Base-by-base conservation (phyloP, 2,888 invertebrate genomes). In the Spatulosminthurus flaviceps region DNA sequence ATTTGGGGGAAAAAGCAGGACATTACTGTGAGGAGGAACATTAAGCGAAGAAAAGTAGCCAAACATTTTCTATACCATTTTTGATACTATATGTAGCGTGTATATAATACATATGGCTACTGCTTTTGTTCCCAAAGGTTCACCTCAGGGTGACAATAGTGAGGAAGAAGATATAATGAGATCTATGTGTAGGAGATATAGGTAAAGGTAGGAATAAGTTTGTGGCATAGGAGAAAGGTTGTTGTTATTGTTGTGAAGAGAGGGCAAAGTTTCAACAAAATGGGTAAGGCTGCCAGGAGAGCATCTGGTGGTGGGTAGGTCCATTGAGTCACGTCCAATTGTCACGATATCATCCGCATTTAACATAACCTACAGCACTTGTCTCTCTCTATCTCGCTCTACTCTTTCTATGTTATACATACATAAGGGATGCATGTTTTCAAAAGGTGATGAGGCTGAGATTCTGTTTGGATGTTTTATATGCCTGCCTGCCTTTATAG, bases 281-380 rank as follows among this genome's bases (percentile, higher is more conserved):
- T 13, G 19, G 34, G 24, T 34, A 64, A 64, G 29, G 66, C 61
- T 64, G 29, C 16, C 21, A 73, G 60, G 26, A 26, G 60, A 73
- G 34, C 74, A 74, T 74, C 74, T 26, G 61, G 51, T 74, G 26
- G 22, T 60, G 64, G 64, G 64, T 64, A 61, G 34, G 74, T 64
- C 34, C 64, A 74, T 64, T 64, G 64, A 64, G 61, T 64, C 61
- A 75, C 75, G 75, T 75, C 66, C 75, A 24, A 75, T 75, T 75
- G 75, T 75, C 75, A 75, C 75, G 75, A 75, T 75, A 75, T 75
- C 75, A 75, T 75, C 75, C 24, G 51, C 41, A 74, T 67, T 67
- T 67, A 64, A 64, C 22, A 51, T 51, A 51, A 51, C 51, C 51
- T 51, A 51, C 51, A 51, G 51, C 51, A 51, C 51, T 51, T 51